phyloP scores from a whole-genome alignment of 1,140 invertebrate species.

The Cepaea nemoralis region DNA sequence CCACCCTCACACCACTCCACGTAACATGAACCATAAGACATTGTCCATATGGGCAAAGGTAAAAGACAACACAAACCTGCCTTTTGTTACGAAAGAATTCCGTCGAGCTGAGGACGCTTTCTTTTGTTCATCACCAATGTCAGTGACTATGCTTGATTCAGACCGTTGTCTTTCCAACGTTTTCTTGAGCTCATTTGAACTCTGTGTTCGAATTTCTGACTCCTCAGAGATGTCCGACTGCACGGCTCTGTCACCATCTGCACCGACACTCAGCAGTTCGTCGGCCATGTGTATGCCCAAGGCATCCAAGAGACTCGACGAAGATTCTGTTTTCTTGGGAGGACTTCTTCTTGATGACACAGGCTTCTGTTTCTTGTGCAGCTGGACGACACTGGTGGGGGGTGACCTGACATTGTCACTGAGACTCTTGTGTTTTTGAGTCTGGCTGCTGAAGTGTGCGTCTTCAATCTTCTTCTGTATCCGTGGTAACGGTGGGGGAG shows the following conservation, averaged over 20 bases:
- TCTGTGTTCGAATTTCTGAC: constrained; percentile 42
- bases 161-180: constrained; percentile 1
- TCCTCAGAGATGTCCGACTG: constrained; percentile 37
- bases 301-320: constrained; percentile 31
- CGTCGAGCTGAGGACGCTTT: background rate
- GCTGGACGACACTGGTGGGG: constrained; percentile 22
- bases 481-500: background rate
- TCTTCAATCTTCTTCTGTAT: background rate
- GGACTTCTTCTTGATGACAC: background rate
- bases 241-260: background rate
- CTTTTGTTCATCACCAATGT: constrained; percentile 8
- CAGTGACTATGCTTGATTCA: constrained; percentile 37
- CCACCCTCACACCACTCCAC: no score
- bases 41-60: no score
- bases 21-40: no score
- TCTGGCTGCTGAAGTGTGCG: background rate
- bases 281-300: constrained; percentile 32
- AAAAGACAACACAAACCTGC: background rate
- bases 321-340: constrained; percentile 21
- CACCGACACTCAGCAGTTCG: constrained; percentile 8
- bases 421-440: background rate
- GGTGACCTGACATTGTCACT: background rate
- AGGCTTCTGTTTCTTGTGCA: background rate
- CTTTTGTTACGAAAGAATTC: background rate
- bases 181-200: constrained; percentile 3